Base-by-base conservation (phyloP, 2,113 vertebrate species). In the Morphnarchus princeps region DNA sequence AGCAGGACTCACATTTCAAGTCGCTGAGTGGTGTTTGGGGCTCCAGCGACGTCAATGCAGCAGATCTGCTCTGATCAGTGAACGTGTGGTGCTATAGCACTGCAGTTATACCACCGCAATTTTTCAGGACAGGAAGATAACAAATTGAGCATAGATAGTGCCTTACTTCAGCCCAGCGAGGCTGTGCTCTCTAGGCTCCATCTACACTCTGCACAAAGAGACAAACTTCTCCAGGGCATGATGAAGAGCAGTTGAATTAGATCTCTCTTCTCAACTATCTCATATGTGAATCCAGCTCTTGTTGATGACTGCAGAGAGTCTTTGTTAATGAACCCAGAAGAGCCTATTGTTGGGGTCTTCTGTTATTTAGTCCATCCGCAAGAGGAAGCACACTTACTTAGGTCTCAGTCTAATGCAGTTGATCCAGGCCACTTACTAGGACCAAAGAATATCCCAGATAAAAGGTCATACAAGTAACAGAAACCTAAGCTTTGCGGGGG, bases 51-150 rank as follows among this genome's bases (percentile, higher is more conserved):
- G 38, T 47, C 57, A 47, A 0, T 13, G 43, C 21, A 17, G 38
- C 34, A 63, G 42, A 49, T 34, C 45, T 66, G n/a, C 50, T 66
- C 40, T 16, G 13, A 26, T 5, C 43, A 20, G 38, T 22, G 65
- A 40, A n/a, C 2, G 0, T 0, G 2, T 40, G 52, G 11, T 47
- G 34, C 8, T 65, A 6, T 8, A 50, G 21, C 36, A 28, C 10
- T 45, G 38, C 31, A 42, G 22, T 34, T 31, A 25, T 5, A 59
- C 6, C 28, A 69, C 13, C 2, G 2, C 2, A 3, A 1, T 19
- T 36, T n/a, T 50, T 49, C 29, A 50, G 54, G 36, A 16, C 4
- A 17, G 19, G 58, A 20, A 29, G n/a, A 42, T 8, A 31, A 21
- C 0, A 4, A 28, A 34, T 4, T 18, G 32, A 43, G 13, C 34